Percentiles rank a stretch among this genome's conserved stretches.
phyloP scores from a whole-genome alignment of 2,797 vertebrate genomes.

The Amblyopsis hoosieri region DNA sequence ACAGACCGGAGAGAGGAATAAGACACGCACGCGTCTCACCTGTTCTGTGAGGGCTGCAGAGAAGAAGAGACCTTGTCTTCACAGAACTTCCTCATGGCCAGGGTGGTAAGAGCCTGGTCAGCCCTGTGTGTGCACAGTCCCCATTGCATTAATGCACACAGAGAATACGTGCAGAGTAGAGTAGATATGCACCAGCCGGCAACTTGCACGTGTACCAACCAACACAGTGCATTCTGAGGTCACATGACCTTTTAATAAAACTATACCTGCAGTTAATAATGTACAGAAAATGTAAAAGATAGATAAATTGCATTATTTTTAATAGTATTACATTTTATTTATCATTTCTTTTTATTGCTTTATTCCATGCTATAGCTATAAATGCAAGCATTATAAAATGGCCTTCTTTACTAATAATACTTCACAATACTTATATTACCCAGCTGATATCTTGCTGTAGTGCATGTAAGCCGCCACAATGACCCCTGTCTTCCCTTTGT shows the following conservation, averaged over 20 bases:
- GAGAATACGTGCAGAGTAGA: not conserved
- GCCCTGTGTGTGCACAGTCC: constrained; percentile 78
- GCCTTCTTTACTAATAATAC: not conserved
- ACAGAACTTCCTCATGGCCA: constrained; percentile 93
- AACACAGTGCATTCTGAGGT: not conserved
- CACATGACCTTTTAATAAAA: too few species aligned
- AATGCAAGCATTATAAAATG: not conserved
- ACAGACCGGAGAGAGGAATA: too few species aligned
- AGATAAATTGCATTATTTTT: too few species aligned
- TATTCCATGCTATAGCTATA: not conserved
- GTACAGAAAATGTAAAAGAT: too few species aligned
- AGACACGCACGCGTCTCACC: constrained; percentile 61
- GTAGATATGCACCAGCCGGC: not conserved
- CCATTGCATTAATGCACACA: not conserved
- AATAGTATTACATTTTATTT: too few species aligned
- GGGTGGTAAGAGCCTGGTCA: constrained; percentile 88
- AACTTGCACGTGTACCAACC: not conserved
- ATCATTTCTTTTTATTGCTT: too few species aligned
- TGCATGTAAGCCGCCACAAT: constrained; percentile 93
- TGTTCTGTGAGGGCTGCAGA: constrained; percentile 88
- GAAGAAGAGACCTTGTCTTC: constrained; percentile 88
- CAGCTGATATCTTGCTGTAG: constrained; percentile 92
- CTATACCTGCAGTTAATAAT: too few species aligned
- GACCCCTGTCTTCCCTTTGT: constrained; percentile 89
- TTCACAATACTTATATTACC: constrained; percentile 66